Evolutionary conservation across 1,140 invertebrate species (phyloP).

Genomic region (Eubasilissa regina): DNA sequence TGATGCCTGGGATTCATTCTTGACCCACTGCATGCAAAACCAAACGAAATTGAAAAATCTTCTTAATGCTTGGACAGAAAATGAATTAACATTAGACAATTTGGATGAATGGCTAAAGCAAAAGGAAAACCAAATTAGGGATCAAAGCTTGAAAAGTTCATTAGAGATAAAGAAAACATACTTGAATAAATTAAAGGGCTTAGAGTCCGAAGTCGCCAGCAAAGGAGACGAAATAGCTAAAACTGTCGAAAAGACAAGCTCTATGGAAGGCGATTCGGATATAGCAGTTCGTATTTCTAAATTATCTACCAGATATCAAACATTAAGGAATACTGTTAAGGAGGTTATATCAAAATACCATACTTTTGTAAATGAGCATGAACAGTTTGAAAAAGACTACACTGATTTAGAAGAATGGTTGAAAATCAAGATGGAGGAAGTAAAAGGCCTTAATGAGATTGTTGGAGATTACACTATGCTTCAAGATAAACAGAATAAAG

Average conservation of each 20-base stretch:
- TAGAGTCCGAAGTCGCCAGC: conserved; percentile 82
- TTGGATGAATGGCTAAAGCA: conserved; percentile 88
- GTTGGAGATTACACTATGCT: conserved; percentile 89
- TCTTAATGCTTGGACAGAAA: conserved; percentile 84
- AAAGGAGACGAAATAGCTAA: conserved; percentile 82
- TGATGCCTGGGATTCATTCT: conserved; percentile 84
- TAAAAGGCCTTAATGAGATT: conserved; percentile 86
- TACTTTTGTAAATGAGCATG: conserved; percentile 89
- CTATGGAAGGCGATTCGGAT: conserved; percentile 84
- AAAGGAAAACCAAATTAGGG: conserved; percentile 88
- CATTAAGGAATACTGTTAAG: conserved; percentile 86
- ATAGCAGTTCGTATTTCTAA: conserved; percentile 84
- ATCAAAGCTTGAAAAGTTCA: conserved; percentile 91
- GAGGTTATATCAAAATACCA: conserved; percentile 86
- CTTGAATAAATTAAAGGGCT: conserved; percentile 82
- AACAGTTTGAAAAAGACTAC: conserved; percentile 85
- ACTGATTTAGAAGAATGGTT: conserved; percentile 84
- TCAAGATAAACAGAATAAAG: conserved; percentile 88
- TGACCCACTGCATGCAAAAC: conserved; percentile 79
- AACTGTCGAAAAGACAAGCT: conserved; percentile 80
- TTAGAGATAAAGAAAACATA: conserved; percentile 87
- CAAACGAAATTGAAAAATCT: conserved; percentile 80
- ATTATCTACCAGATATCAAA: conserved; percentile 87
- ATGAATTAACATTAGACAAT: conserved; percentile 83
- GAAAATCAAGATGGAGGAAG: conserved; percentile 78